phyloP scores from a whole-genome alignment of 2,888 invertebrate species.

The Calliopum simillimum region DNA sequence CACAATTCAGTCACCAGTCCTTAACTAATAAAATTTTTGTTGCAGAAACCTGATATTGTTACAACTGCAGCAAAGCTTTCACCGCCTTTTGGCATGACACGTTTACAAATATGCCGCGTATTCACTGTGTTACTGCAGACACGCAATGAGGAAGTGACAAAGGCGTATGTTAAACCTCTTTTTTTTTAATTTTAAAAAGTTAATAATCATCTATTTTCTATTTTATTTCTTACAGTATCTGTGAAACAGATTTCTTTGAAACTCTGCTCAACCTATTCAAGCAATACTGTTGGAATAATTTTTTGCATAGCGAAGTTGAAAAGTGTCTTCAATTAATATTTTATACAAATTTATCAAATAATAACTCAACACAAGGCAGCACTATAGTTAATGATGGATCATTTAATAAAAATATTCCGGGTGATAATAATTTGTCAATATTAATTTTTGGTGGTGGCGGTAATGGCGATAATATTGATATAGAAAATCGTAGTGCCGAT shows the following conservation, averaged over 20 bases:
- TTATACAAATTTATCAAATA: conserved; percentile 60
- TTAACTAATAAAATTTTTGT: conserved; percentile 1
- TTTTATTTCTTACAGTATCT: conserved; percentile 55
- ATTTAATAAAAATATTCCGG: conserved; percentile 45
- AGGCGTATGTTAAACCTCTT: conserved; percentile 69
- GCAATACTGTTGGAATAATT: conserved; percentile 92
- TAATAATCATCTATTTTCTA: background rate
- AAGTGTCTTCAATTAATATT: conserved; percentile 82
- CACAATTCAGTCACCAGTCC: too few relatives aligned
- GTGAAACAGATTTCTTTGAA: conserved; percentile 71
- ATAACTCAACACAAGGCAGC: conserved; percentile 53
- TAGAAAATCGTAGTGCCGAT: conserved; percentile 19
- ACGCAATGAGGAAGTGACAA: conserved; percentile 78
- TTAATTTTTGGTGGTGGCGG: conserved; percentile 42
- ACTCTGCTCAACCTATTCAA: conserved; percentile 88
- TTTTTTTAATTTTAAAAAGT: too few relatives aligned
- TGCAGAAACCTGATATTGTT: conserved; percentile 73
- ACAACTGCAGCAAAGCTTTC: conserved; percentile 79
- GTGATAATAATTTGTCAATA: conserved; percentile 42
- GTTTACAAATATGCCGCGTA: conserved; percentile 84
- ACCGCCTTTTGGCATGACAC: conserved; percentile 82
- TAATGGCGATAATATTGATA: background rate
- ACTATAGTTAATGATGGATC: conserved; percentile 51
- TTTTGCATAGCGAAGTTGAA: conserved; percentile 91
- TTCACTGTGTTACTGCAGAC: conserved; percentile 81